Percentiles rank a stretch among this genome's conserved stretches.
Conservation (phyloP, 2,113 vertebrate species). For the Capreolus pygargus region DNA sequence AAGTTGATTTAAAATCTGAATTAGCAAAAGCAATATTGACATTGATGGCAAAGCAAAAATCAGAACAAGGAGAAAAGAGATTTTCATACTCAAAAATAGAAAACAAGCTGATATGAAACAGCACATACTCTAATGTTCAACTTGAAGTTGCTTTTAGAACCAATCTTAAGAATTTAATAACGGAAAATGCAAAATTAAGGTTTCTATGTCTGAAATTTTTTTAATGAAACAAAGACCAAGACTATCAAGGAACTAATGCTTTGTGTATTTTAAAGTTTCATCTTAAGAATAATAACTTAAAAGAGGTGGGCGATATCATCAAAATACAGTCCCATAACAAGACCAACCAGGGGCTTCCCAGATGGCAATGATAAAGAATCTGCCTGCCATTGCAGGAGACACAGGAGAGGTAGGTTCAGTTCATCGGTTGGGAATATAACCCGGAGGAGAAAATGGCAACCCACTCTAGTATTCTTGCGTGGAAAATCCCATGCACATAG, state of each 20-base stretch:
- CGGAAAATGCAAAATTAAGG: background rate
- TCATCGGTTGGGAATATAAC: background rate
- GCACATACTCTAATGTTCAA: background rate
- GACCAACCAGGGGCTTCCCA: background rate
- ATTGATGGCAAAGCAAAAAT: background rate
- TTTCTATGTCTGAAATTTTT: background rate
- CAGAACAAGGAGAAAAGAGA: background rate
- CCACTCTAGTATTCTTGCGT: background rate
- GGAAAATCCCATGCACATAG: background rate
- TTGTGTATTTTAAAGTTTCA: background rate
- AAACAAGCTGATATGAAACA: background rate
- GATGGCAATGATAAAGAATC: background rate
- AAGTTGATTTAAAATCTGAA: slow-evolving; percentile 20
- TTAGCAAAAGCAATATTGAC: background rate
- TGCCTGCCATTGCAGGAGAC: background rate
- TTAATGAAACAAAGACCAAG: background rate
- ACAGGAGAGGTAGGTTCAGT: background rate
- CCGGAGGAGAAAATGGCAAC: background rate
- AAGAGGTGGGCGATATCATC: background rate
- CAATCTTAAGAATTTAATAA: background rate
- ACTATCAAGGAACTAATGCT: background rate
- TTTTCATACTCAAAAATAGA: background rate
- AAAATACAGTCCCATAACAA: background rate
- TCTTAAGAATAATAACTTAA: background rate
- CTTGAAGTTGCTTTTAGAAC: background rate